Conservation (phyloP, 1,140 invertebrate species). For the Cyclina sinensis region DNA sequence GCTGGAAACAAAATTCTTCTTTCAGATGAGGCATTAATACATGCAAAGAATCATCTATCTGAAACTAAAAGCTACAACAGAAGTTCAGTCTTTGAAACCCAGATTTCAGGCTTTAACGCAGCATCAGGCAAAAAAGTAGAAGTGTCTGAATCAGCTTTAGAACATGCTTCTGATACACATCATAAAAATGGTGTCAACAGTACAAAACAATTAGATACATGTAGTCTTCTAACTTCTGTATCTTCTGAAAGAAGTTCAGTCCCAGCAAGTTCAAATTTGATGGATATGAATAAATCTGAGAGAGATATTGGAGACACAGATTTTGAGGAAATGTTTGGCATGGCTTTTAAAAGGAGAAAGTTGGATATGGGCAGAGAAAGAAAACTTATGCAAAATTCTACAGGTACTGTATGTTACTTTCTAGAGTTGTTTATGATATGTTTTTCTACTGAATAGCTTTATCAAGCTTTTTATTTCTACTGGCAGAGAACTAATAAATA, state of each 20-base stretch:
- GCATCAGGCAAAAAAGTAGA: constrained; percentile 64
- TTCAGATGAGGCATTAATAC: constrained; percentile 61
- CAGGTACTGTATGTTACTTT: background rate
- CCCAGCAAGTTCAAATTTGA: background rate
- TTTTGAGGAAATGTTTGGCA: constrained; percentile 31
- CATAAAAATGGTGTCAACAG: background rate
- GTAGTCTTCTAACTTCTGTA: background rate
- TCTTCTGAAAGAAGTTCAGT: background rate
- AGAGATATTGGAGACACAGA: background rate
- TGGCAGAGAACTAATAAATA: too few relatives aligned
- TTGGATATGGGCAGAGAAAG: constrained; percentile 28
- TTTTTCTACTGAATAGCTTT: too few relatives aligned
- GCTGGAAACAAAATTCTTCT: constrained; percentile 62
- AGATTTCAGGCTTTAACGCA: constrained; percentile 39
- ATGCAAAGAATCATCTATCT: background rate
- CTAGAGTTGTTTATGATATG: too few relatives aligned
- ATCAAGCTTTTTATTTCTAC: too few relatives aligned
- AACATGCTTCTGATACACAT: background rate
- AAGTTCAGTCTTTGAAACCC: too few relatives aligned
- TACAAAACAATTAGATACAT: background rate
- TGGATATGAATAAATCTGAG: background rate
- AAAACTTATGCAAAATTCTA: background rate
- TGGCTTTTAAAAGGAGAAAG: constrained; percentile 40
- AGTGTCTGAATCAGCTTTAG: constrained; percentile 64
- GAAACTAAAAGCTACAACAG: background rate